Base-by-base conservation (phyloP, 2,113 vertebrate species). In the Agapornis roseicollis region DNA sequence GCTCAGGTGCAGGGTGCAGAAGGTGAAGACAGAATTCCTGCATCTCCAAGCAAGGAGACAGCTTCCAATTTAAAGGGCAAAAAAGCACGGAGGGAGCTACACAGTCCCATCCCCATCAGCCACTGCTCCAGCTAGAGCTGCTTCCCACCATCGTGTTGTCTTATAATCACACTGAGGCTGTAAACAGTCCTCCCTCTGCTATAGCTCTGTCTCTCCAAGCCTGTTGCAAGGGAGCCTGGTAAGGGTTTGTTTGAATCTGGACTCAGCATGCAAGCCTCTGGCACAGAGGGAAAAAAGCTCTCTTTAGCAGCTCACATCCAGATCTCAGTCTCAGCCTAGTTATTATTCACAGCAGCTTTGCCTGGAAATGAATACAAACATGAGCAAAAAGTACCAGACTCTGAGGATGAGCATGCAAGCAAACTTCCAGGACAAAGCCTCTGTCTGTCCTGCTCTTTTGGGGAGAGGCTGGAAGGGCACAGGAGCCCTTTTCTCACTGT, bases 81-180 rank as follows among this genome's bases (percentile, higher is more conserved):
- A 79, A 70, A 8, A 86, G 17, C 47, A 31, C 0, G 0, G n/a
- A 64, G 31, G 17, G 46, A 37, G n/a, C 24, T 68, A n/a, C 27
- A 6, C 0, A 2, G n/a, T 25, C 24, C 63, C 41, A 24, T 16
- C 47, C 14, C 13, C 68, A 46, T 70, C 49, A 66, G 37, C 39
- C 20, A 4, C 35, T 68, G 41, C 0, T 0, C 44, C 2, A 1
- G 37, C 20, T 13, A 23, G 47, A 64, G 56, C 20, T 69, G 47
- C 31, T 74, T 71, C 69, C 55, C 50, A 84, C 23, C 28, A 29
- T 1, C 66, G 33, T 19, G 73, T 61, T 1, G 2, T 35, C 63
- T 46, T 60, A 19, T 28, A 37, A 33, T 41, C 17, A 20, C 1
- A 0, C 5, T 87, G 74, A 31, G 80, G 31, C 49, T 80, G 52